Conservation (phyloP, 2,113 vertebrate species). For the Quiscalus mexicanus region DNA sequence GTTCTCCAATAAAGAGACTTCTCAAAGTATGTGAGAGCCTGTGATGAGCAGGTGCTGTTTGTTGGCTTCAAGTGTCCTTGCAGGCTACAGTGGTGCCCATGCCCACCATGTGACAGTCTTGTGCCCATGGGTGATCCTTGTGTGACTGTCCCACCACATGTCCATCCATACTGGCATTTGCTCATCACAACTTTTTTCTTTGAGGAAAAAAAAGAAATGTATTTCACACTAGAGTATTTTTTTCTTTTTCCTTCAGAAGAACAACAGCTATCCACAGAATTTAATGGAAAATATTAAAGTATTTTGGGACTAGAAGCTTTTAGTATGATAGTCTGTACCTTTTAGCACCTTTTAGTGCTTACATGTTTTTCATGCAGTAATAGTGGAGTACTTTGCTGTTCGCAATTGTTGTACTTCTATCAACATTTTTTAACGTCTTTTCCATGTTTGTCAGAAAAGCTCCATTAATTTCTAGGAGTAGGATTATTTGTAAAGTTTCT, state of each 20-base stretch:
- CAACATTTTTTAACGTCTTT: background rate
- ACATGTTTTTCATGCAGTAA: background rate
- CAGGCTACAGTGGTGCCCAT: background rate
- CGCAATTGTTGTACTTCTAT: background rate
- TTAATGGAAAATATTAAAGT: background rate
- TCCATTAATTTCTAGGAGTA: background rate
- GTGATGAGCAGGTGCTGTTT: background rate
- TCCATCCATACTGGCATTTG: background rate
- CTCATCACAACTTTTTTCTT: background rate
- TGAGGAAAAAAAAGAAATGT: background rate
- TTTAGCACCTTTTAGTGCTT: background rate
- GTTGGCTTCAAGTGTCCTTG: background rate
- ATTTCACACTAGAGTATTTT: background rate
- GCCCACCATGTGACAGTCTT: accelerated
- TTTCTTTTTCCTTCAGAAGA: background rate
- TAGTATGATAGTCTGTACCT: background rate
- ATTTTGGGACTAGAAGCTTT: background rate
- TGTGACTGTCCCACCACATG: background rate
- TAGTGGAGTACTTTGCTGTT: background rate
- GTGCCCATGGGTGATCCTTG: accelerated
- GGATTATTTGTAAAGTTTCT: background rate
- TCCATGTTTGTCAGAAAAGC: background rate
- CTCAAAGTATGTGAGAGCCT: no score
- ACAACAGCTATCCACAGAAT: background rate
- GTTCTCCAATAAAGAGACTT: background rate